Evolutionary conservation across 2,797 vertebrate species (phyloP).

Genomic region (Leptoclinus maculatus): DNA sequence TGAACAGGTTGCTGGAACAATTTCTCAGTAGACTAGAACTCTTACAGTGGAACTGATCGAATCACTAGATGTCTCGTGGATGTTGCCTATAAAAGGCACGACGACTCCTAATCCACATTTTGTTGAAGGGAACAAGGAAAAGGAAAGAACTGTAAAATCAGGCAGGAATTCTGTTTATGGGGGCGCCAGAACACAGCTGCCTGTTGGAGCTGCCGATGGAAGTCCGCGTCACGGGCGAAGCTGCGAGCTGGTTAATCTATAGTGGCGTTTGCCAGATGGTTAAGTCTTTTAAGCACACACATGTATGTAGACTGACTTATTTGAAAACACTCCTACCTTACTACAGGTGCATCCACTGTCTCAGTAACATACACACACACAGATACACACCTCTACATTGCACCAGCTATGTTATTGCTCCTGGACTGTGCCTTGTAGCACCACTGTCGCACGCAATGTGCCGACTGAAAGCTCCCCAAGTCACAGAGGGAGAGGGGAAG

Average conservation of each 20-base stretch:
- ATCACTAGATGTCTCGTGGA: conserved; percentile 15
- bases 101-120: conserved; percentile 49
- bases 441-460: conserved; percentile 72
- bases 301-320: conserved; percentile 51
- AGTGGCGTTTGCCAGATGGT: conserved; percentile 72
- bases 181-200: conserved; percentile 74
- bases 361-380: conserved; percentile 26
- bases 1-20: conserved; percentile 28
- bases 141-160: conserved; percentile 78
- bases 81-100: conserved; percentile 43
- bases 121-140: conserved; percentile 58
- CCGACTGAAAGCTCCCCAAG: conserved; percentile 66
- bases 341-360: conserved; percentile 69
- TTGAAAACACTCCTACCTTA: conserved; percentile 48
- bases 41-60: conserved; percentile 22
- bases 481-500: conserved; percentile 55
- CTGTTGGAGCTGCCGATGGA: conserved; percentile 58
- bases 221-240: conserved; percentile 61
- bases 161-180: conserved; percentile 80
- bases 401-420: conserved; percentile 61
- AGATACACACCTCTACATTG: conserved; percentile 31
- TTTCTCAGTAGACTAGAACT: conserved; percentile 19
- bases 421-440: conserved; percentile 57
- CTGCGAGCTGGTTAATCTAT: conserved; percentile 44
- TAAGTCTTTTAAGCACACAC: conserved; percentile 50